Percentiles rank a stretch among this genome's conserved stretches.
Conservation (phyloP, 2,797 vertebrate species). For the Arremon aurantiirostris region DNA sequence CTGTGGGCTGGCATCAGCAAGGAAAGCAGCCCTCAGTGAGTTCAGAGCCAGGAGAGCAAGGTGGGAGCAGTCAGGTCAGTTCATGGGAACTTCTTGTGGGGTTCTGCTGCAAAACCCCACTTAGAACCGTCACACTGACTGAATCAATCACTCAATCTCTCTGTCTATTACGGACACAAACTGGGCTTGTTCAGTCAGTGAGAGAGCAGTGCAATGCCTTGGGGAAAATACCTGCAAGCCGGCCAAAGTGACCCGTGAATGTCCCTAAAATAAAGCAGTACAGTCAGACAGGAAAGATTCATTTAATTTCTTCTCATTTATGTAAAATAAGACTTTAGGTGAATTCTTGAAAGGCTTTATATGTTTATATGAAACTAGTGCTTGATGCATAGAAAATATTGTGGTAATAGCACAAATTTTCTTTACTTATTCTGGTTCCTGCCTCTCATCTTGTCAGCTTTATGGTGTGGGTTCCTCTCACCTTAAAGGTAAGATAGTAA, state of each 20-base stretch:
- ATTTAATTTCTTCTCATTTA: background rate
- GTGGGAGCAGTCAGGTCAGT: background rate
- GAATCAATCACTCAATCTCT: accelerated
- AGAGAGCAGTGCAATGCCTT: background rate
- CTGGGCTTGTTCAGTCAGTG: accelerated
- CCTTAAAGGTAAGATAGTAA: background rate
- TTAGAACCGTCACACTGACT: accelerated
- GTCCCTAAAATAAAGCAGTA: accelerated
- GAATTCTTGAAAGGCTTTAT: background rate
- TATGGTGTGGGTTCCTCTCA: background rate
- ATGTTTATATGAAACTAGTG: background rate
- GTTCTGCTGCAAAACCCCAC: background rate
- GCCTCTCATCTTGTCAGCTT: background rate
- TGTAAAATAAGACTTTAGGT: background rate
- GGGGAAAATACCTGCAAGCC: background rate
- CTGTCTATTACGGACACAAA: accelerated
- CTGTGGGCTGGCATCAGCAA: background rate
- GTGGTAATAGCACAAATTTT: background rate
- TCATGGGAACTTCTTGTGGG: background rate
- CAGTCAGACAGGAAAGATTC: accelerated
- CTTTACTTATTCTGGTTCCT: background rate
- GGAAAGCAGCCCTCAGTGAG: accelerated
- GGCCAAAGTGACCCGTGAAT: accelerated
- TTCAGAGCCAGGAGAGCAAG: accelerated
- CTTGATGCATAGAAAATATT: background rate